Conservation (phyloP, 2,888 invertebrate genomes). For the Tetragonula carbonaria region DNA sequence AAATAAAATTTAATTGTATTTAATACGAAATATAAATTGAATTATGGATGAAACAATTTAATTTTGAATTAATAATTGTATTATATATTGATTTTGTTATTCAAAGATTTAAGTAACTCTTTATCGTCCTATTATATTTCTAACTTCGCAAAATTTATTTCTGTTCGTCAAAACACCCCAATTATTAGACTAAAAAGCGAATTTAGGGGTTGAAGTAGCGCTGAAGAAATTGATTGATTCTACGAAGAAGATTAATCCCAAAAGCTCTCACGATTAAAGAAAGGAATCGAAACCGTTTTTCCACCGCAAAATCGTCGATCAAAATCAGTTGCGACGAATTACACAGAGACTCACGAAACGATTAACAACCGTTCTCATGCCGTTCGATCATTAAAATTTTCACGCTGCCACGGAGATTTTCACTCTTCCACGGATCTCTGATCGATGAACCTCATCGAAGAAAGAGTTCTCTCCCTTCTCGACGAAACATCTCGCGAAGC, state of each 20-base stretch:
- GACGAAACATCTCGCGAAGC: slow-evolving; percentile 69
- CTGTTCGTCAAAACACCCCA: no score
- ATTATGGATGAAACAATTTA: no score
- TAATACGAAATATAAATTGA: no score
- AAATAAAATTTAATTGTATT: no score
- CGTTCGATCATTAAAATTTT: slow-evolving; percentile 83
- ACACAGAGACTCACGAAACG: slow-evolving; percentile 64
- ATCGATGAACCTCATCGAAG: slow-evolving; percentile 78
- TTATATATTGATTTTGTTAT: no score
- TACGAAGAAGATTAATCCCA: neutral
- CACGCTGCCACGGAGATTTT: slow-evolving; percentile 75
- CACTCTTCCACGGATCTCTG: slow-evolving; percentile 80
- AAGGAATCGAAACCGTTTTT: slow-evolving; percentile 9
- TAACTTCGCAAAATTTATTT: no score
- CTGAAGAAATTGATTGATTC: neutral
- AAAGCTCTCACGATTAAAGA: neutral
- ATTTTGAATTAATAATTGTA: no score
- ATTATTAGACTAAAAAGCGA: no score
- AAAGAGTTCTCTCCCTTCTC: slow-evolving; percentile 72
- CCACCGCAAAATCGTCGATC: slow-evolving; percentile 37
- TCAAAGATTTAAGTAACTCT: no score
- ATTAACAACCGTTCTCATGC: slow-evolving; percentile 81
- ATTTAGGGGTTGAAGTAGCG: no score
- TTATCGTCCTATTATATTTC: no score
- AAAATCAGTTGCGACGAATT: neutral